Evolutionary conservation across 2,888 invertebrate species (phyloP).

Genomic region (Noctuana brunneofusca): DNA sequence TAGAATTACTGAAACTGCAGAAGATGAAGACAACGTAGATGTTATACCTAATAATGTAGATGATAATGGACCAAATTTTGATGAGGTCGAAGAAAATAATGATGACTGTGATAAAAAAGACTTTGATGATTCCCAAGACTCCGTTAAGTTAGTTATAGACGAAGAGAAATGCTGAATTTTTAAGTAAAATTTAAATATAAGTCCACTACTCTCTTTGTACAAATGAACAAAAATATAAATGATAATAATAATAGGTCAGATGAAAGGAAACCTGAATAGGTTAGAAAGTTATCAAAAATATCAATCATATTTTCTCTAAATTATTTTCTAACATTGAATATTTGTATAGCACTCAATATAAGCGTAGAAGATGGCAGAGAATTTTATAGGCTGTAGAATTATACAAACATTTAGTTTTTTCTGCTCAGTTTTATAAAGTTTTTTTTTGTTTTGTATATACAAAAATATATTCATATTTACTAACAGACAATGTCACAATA

Average conservation of each 20-base stretch:
- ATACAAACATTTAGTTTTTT: neutral
- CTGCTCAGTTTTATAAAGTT: neutral
- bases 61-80: conserved; percentile 33
- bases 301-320: neutral
- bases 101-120: conserved; percentile 47
- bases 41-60: conserved; percentile 34
- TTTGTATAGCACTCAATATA: neutral
- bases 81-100: conserved; percentile 26
- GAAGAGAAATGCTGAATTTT: conserved; percentile 44
- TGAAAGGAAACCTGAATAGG: neutral
- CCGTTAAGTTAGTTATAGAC: conserved; percentile 54
- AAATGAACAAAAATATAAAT: conserved; percentile 4
- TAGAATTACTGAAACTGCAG: conserved; percentile 6
- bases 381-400: neutral
- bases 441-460: neutral
- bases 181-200: conserved; percentile 8
- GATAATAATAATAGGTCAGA: neutral
- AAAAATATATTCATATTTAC: neutral
- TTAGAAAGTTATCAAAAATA: neutral
- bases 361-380: neutral
- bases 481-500: no score
- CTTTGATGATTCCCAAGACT: conserved; percentile 50
- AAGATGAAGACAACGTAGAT: conserved; percentile 30
- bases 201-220: neutral
- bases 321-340: no score